Evolutionary conservation across 2,113 vertebrate genomes (phyloP), one percentile per base, ranked within the genome.

Genomic region (Enhydra lutris): DNA sequence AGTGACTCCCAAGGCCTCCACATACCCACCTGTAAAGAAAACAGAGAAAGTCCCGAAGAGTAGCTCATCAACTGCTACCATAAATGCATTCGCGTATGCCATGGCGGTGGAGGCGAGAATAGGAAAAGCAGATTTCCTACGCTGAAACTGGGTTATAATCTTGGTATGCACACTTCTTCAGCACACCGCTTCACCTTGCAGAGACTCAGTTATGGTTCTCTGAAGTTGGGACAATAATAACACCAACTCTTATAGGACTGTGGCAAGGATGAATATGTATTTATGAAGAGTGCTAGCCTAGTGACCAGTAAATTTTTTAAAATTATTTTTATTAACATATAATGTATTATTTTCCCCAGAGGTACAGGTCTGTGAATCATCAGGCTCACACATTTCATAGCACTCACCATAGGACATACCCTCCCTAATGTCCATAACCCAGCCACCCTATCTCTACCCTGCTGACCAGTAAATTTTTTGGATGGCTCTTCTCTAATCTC

Each of bases 1-100:
- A 36, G 98, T 98, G 95, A 98, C 73, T 55, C 99, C 98, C 90
- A 99, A 92, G 20, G 98, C 97, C 39, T 98, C 97, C 97, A 99
- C 15, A 0, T 98, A 99, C 0, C 93, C 98, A 83, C 98, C 99
- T 99, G 98, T 47, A 97, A 98, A 97, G 61, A 23, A 88, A 82
- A 67, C 1, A 88, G 69, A 92, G 21, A 7, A 39, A 1, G 14
- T 17, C 31, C 15, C 0, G 3, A 95, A 83, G 93, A 95, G 67
- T 81, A 79, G 79, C 42, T 69, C 4, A 4, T 34, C 42, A 11
- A 6, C 20, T 45, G 12, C 78, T 42, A 1, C 36, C 11, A 21
- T 6, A n/a, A 36, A 69, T 8, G 31, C 34, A 73, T 17, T 59
- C 13, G 21, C 7, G 23, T 7, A 15, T 5, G 7, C 76, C 31